These are phyloP conservation scores for Rhimphoctona megacephalus DNA, from an alignment of 2,888 invertebrate species.

Conservation along the genomic window DNA sequence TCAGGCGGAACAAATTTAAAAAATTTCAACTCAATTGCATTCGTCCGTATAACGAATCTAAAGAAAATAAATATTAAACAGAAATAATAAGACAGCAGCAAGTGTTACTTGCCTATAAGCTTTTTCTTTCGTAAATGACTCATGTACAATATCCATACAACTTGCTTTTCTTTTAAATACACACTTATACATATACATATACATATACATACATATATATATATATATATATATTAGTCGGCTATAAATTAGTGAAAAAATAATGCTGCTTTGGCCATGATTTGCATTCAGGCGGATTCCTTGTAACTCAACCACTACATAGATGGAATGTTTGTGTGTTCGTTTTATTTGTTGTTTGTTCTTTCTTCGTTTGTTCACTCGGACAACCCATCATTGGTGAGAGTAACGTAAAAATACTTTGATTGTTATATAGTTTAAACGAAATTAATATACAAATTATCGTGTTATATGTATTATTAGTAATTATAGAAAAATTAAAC, in stretches of 20 bases:
- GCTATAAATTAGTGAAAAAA: slow-evolving; percentile 83
- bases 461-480: slow-evolving; percentile 77
- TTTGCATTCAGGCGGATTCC: slow-evolving; percentile 64
- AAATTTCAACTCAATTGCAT: background rate
- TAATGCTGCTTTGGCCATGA: slow-evolving; percentile 83
- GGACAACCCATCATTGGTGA: slow-evolving; percentile 55
- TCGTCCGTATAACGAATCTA: background rate
- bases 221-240: slow-evolving; percentile 56
- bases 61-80: background rate
- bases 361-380: slow-evolving; percentile 30
- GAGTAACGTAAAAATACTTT: slow-evolving; percentile 66
- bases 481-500: slow-evolving; percentile 83
- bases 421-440: slow-evolving; percentile 47
- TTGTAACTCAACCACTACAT: slow-evolving; percentile 49
- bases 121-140: slow-evolving; percentile 68
- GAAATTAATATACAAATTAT: slow-evolving; percentile 52
- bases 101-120: slow-evolving; percentile 48
- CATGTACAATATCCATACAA: slow-evolving; percentile 72
- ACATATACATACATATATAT: too few species aligned
- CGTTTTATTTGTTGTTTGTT: slow-evolving; percentile 34
- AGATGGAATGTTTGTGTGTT: slow-evolving; percentile 57
- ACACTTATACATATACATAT: slow-evolving; percentile 28
- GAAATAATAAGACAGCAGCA: background rate
- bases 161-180: slow-evolving; percentile 51
- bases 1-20: background rate